Evolutionary conservation across 2,888 invertebrate species (phyloP), one percentile per base, ranked within the genome.

Genomic region (Caenorhabditis imperialis): DNA sequence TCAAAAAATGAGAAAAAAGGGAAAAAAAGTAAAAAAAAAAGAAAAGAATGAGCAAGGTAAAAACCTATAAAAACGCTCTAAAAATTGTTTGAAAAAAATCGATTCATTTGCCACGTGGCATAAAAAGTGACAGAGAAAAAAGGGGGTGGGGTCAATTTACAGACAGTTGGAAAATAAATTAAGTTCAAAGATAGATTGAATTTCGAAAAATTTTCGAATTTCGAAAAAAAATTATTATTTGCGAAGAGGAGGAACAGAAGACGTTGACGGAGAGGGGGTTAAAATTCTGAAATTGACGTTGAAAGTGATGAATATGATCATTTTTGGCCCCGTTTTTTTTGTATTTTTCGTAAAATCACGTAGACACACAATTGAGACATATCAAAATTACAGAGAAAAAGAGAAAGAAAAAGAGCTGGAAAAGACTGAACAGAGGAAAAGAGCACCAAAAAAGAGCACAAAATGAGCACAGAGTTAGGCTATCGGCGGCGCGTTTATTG

Each of bases 401-500:
- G 38, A 45, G 37, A 16, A 33, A 50, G 14, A 33, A 37, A 23
- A 25, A 45, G 23, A 20, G 30, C 30, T 47, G 58, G 25, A 37
- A 22, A 6, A 6, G 42, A 60, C 50, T 20, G 42, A 60, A 10
- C 25, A 30, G 25, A 45, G 37, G 44, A 54, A 42, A 63, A 48
- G 16, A 44, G 25, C 18, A 62, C 37, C 33, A 27, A 37, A 23
- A 10, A 25, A 23, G 27, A n/a, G 14, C 44, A 42, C 14, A 35
- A 16, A 30, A n/a, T 3, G 22, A 44, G 23, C 8, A 3, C 14
- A 14, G 33, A 22, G 14, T 57, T 50, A 65, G 42, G 65, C 65
- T 44, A 20, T 55, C 12, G 65, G 65, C 42, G 65, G 55, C 12
- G 65, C 65, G 37, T 57, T 65, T 16, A 60, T 25, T 10, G 40